Conservation (phyloP, 2,797 vertebrate species). For the Poliocrania exsul region DNA sequence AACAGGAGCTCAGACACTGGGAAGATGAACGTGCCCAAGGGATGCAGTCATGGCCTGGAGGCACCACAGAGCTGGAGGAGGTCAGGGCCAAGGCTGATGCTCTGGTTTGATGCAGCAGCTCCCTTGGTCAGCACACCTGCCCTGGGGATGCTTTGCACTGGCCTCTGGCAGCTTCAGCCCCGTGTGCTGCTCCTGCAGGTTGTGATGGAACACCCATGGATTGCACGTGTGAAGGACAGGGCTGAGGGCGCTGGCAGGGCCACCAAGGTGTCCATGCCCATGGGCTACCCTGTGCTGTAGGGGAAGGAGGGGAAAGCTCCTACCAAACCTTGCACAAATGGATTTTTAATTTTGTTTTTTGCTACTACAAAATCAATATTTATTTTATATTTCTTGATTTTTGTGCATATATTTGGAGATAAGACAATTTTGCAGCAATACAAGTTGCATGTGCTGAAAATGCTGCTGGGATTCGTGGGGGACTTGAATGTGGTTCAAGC, state of each 20-base stretch:
- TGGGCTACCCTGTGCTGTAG: rapidly evolving
- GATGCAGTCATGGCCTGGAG: neutral
- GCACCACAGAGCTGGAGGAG: neutral
- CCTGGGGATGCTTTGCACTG: neutral
- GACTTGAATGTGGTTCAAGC: rapidly evolving
- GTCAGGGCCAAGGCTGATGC: neutral
- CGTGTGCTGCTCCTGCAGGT: neutral
- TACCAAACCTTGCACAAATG: neutral
- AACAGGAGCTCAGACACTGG: neutral
- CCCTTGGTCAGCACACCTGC: neutral
- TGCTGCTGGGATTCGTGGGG: neutral
- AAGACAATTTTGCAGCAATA: no score
- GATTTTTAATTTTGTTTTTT: neutral
- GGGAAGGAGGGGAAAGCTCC: neutral
- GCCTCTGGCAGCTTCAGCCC: neutral
- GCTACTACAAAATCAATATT: rapidly evolving
- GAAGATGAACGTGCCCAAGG: neutral
- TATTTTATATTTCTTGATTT: neutral
- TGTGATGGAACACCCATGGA: rapidly evolving
- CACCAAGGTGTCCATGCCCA: neutral
- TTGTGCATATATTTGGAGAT: rapidly evolving
- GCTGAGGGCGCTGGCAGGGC: neutral
- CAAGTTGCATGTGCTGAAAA: rapidly evolving
- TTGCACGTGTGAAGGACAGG: rapidly evolving
- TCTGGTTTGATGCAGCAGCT: neutral